A percentile compares a stretch with the other conserved stretches of the same genome.
Conservation (phyloP, 2,888 invertebrate species). For the Bruchidius siliquastri region DNA sequence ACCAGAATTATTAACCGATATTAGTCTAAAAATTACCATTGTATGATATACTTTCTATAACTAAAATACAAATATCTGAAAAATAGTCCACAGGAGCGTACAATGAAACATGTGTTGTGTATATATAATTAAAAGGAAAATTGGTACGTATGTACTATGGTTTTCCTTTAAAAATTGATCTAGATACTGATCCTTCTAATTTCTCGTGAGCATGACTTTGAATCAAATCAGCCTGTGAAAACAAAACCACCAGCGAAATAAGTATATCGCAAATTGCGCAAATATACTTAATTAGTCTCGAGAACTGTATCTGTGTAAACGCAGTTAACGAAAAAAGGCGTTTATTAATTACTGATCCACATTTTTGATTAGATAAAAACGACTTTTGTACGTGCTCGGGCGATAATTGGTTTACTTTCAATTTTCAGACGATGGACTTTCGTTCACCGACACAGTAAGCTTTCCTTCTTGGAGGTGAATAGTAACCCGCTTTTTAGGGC, state of each 20-base stretch:
- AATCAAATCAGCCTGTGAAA: neutral
- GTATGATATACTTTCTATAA: too few species aligned
- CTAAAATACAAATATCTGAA: too few species aligned
- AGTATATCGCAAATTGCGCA: neutral
- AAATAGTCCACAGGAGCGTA: too few species aligned
- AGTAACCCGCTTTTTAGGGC: too few species aligned
- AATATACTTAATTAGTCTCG: neutral
- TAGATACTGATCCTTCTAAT: too few species aligned
- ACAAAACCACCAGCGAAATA: neutral
- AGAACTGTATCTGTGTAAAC: neutral
- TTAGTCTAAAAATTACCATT: too few species aligned
- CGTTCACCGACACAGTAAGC: neutral
- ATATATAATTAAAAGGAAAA: too few species aligned
- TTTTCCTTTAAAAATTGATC: too few species aligned
- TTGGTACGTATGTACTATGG: too few species aligned
- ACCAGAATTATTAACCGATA: too few species aligned
- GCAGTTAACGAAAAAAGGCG: neutral
- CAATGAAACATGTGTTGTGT: too few species aligned
- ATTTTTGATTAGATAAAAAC: neutral
- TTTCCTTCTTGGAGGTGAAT: neutral
- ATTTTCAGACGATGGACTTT: neutral
- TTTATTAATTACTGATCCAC: neutral
- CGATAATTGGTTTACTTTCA: neutral
- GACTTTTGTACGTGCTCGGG: neutral
- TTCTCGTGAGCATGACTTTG: too few species aligned